Conservation (phyloP, 2,113 vertebrate species). For the Chionomys nivalis region DNA sequence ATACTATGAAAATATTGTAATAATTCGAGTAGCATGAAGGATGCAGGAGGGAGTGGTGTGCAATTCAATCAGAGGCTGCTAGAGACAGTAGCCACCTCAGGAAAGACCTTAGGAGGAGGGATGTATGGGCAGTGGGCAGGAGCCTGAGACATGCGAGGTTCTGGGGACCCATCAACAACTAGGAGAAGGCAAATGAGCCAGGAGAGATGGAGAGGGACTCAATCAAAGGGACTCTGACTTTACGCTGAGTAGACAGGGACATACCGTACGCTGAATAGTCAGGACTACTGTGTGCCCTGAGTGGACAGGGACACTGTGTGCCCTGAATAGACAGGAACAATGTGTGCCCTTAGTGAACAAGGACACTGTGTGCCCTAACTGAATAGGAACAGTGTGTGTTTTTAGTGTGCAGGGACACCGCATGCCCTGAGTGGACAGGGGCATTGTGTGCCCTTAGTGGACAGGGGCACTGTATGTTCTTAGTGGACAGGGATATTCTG, state of each 20-base stretch:
- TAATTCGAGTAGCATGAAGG: background rate
- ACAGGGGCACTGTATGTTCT: background rate
- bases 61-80: background rate
- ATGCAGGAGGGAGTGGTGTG: fast-evolving
- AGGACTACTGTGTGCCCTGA: too few relatives aligned
- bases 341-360: background rate
- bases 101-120: background rate
- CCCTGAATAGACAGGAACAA: background rate
- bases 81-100: background rate
- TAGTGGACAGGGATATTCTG: background rate
- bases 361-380: background rate
- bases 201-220: too few relatives aligned
- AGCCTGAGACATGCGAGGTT: background rate
- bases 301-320: background rate
- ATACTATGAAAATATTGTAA: background rate
- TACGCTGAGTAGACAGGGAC: background rate
- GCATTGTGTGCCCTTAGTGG: background rate
- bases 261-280: too few relatives aligned
- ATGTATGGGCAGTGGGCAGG: background rate
- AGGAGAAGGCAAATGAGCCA: background rate
- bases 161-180: background rate
- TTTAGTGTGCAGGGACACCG: background rate
- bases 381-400: background rate
- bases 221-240: background rate
- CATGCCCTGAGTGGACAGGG: too few relatives aligned